Evolutionary conservation across 2,113 vertebrate species (phyloP), one percentile per base, ranked within the genome.

Genomic region (Chloebia gouldiae): DNA sequence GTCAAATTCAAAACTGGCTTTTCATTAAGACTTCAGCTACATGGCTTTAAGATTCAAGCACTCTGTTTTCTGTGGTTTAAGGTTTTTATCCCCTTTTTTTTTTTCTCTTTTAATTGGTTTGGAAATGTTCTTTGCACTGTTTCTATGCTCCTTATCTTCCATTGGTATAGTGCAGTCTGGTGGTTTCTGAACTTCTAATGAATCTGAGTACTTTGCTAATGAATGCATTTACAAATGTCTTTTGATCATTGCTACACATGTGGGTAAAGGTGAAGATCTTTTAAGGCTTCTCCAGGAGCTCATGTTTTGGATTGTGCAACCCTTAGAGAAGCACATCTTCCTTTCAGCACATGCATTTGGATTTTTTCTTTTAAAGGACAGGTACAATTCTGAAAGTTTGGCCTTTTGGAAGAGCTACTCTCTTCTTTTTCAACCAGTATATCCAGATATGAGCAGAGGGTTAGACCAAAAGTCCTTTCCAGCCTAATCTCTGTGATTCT

Each of bases 11-110:
- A 33, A 65, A 72, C 76, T 69, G 78, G 68, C 81, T 96, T 92
- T 97, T 97, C 94, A 90, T 97, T 93, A 92, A 81, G 94, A 35
- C 39, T 94, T 93, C 83, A 91, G 75, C 66, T 93, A 95, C 59
- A 30, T 40, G 64, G 66, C 39, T 81, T 88, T 78, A 49, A 57
- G 88, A 90, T 88, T 53, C 73, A 77, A 45, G 61, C n/a, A 39
- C 40, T 86, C 61, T 60, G 0, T 63, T 75, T 51, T 69, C 50
- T 57, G 33, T 54, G 25, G 16, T 80, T 91, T 71, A 71, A 80
- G 4, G 11, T 9, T 44, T 30, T 60, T 9, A 11, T 39, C 7
- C 16, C 1, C 12, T 20, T 9, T 12, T 47, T 31, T 35, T 15
- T 11, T 39, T 25, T n/a, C n/a, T 13, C 40, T 25, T n/a, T 54